These are phyloP conservation scores for Apostichopus leukothele DNA, from an alignment of 53 echinoderm and acorn worm genomes.

Conservation along the genomic window DNA sequence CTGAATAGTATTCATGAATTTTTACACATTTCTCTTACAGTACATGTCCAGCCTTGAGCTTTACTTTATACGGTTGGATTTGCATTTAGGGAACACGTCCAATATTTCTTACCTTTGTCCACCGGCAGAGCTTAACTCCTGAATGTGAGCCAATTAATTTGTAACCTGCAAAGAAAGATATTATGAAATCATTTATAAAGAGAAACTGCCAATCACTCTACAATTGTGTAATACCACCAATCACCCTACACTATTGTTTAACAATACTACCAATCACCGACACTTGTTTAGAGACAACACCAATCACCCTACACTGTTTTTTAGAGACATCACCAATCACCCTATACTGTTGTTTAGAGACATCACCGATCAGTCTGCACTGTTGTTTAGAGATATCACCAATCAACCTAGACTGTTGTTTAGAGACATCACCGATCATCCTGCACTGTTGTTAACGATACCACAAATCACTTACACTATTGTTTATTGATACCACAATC, in stretches of 20 bases:
- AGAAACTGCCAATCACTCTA: not conserved
- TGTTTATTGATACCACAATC: too few species aligned
- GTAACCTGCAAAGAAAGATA: conserved; percentile 62
- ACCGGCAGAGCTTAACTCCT: conserved; percentile 90
- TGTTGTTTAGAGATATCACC: not conserved
- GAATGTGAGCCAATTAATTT: conserved; percentile 87
- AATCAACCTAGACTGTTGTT: not conserved
- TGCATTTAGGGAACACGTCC: too few species aligned
- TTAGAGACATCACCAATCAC: not conserved
- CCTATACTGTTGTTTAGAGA: not conserved
- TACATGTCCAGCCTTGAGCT: not conserved
- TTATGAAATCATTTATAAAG: not conserved
- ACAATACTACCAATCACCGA: too few species aligned
- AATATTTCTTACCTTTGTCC: conserved; percentile 81
- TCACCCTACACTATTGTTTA: too few species aligned
- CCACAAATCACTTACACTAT: too few species aligned
- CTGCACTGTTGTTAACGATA: too few species aligned
- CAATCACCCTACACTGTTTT: too few species aligned
- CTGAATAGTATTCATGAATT: too few species aligned
- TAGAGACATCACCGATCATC: too few species aligned
- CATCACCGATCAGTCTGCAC: too few species aligned
- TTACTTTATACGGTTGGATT: too few species aligned
- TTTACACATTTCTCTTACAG: not conserved
- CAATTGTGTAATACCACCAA: not conserved
- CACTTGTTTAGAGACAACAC: too few species aligned